Evolutionary conservation across 2,113 vertebrate species (phyloP).

Genomic region (Rhinogobius similis): DNA sequence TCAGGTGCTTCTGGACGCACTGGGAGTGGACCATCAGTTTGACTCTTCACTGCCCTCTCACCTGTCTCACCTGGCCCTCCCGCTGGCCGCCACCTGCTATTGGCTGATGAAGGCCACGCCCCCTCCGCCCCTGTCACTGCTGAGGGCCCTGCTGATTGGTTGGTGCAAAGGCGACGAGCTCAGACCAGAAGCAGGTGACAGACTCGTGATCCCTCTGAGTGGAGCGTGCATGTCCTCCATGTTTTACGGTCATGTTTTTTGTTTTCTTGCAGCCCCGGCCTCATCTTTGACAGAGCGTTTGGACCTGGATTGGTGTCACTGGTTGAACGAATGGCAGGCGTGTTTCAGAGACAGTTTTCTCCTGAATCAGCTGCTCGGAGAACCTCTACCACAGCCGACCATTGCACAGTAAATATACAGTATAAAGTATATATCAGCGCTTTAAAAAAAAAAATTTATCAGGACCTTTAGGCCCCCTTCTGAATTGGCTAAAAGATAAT

Average conservation of each 20-base stretch:
- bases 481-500: no score
- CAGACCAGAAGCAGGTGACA: not conserved
- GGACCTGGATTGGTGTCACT: constrained; percentile 75
- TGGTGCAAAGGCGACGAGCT: constrained; percentile 69
- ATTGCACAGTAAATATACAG: constrained; percentile 57
- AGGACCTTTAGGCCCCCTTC: no score
- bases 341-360: constrained; percentile 80
- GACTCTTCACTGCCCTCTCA: constrained; percentile 48
- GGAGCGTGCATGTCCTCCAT: not conserved
- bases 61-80: not conserved
- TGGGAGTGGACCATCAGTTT: constrained; percentile 64
- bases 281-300: not conserved
- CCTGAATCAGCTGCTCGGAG: constrained; percentile 84
- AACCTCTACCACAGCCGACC: constrained; percentile 81
- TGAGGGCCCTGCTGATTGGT: constrained; percentile 82
- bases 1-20: constrained; percentile 76
- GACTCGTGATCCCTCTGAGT: no score
- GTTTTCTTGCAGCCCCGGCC: not conserved
- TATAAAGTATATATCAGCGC: no score
- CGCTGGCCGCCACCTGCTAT: constrained; percentile 78
- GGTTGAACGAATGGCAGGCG: constrained; percentile 88
- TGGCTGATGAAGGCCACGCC: constrained; percentile 75
- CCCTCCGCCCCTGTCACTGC: constrained; percentile 53
- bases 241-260: no score
- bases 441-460: no score